phyloP scores from a whole-genome alignment of 2,888 invertebrate species.

The Phortica magna region DNA sequence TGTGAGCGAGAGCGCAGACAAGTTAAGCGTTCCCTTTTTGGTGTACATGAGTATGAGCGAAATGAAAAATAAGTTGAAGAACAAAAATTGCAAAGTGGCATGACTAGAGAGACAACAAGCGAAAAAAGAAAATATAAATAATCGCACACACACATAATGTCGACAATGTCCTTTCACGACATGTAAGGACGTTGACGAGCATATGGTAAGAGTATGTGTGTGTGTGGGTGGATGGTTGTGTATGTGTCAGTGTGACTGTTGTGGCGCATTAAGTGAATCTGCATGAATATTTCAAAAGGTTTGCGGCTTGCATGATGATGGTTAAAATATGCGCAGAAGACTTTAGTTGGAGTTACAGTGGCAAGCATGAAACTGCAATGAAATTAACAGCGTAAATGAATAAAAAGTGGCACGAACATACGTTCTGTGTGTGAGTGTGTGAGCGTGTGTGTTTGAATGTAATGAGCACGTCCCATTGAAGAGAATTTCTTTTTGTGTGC shows the following conservation, averaged over 20 bases:
- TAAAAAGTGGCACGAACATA: constrained; percentile 24
- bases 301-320: not conserved
- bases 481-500: not conserved
- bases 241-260: not conserved
- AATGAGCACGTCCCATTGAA: not conserved
- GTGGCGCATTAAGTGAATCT: constrained; percentile 28
- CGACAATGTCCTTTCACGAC: not conserved
- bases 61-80: too few species aligned
- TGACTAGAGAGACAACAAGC: not conserved
- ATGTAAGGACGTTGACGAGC: too few species aligned
- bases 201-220: too few species aligned
- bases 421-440: not conserved
- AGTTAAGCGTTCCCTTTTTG: not conserved
- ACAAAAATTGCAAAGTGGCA: not conserved
- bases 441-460: not conserved
- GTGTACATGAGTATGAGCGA: too few species aligned
- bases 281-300: constrained; percentile 31
- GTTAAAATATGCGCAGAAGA: not conserved
- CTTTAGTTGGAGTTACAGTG: not conserved
- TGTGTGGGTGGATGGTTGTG: not conserved
- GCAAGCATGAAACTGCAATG: constrained; percentile 17
- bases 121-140: not conserved
- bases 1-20: not conserved
- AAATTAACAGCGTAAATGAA: constrained; percentile 27
- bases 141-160: not conserved